phyloP scores from a whole-genome alignment of 2,888 invertebrate species.

The Smittia sp. region DNA sequence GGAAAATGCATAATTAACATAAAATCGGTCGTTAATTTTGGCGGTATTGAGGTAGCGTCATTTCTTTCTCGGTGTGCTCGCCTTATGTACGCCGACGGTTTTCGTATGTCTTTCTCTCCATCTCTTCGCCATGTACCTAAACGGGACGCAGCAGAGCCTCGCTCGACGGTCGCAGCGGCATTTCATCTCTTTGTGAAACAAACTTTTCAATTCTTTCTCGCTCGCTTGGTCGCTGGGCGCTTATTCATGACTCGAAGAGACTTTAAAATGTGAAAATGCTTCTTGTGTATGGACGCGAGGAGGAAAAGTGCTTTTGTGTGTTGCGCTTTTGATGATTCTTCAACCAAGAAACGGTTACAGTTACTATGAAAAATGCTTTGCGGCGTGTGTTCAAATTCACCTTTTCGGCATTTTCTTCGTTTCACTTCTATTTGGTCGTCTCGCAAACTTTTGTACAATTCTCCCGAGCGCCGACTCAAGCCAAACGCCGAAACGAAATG shows the following conservation, averaged over 20 bases:
- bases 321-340: not conserved
- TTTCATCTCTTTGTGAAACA: slow-evolving; percentile 12
- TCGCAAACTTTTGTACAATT: slow-evolving; percentile 10
- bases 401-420: slow-evolving; percentile 32
- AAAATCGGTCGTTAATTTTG: slow-evolving; percentile 28
- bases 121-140: slow-evolving; percentile 3
- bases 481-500: too few relatives aligned
- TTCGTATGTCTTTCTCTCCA: not conserved
- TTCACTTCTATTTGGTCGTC: slow-evolving; percentile 26
- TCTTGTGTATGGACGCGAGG: not conserved
- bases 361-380: slow-evolving; percentile 32
- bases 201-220: slow-evolving; percentile 3
- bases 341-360: slow-evolving; percentile 34
- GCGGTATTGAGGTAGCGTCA: slow-evolving; percentile 37
- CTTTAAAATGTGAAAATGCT: not conserved
- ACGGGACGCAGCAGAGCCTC: not conserved
- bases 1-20: slow-evolving; percentile 16
- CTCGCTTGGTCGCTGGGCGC: not conserved
- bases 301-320: not conserved
- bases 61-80: slow-evolving; percentile 8
- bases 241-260: not conserved
- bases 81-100: not conserved
- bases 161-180: not conserved
- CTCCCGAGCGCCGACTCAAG: slow-evolving; percentile 21
- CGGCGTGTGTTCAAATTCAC: not conserved